Evolutionary conservation across 2,888 invertebrate species (phyloP), one percentile per base, ranked within the genome.

Genomic region (Sarcophaga subvicina): DNA sequence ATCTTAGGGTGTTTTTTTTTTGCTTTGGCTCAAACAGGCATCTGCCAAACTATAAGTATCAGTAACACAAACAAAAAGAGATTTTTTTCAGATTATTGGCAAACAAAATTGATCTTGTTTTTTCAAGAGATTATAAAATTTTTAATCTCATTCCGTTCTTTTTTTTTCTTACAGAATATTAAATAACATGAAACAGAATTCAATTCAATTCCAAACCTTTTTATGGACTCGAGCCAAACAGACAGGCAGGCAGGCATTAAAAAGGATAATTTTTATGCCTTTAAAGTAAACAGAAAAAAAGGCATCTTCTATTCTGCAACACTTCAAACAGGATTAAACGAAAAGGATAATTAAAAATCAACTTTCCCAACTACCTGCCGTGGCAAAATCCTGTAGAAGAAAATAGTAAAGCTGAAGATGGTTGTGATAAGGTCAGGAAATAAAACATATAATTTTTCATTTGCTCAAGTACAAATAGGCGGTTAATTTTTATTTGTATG

Each of bases 51-150:
- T 17, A 54, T 54, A 54, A 77, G 83, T 88, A 86, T 88, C 88
- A 85, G 76, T 88, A 87, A 80, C 88, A 85, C 2, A 20, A 54
- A 54, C 17, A 54, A 54, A 54, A 17, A 54, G 0, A 78, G 80
- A 72, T 62, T 47, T 75, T 70, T 86, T 37, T 77, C 49, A 49
- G 54, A 67, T 72, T 72, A 37, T 86, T 69, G n/a, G 67, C 37
- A 71, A 60, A 22, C 64, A 80, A 80, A 89, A 80, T 82, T 91
- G 91, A 91, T 91, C 90, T 91, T 91, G 91, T 91, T 91, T 90
- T 89, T 90, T 89, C 75, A 80, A 87, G 79, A 91, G 91, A 91
- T 91, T 91, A 91, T 1, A 54, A 17, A 54, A 72, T 67, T 88
- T 88, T 88, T 14, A 37, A 37, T 37, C 37, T 37, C 37, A 37